Evolutionary conservation across 2,113 vertebrate genomes (phyloP), one percentile per base, ranked within the genome.

Genomic region (Rana temporaria): DNA sequence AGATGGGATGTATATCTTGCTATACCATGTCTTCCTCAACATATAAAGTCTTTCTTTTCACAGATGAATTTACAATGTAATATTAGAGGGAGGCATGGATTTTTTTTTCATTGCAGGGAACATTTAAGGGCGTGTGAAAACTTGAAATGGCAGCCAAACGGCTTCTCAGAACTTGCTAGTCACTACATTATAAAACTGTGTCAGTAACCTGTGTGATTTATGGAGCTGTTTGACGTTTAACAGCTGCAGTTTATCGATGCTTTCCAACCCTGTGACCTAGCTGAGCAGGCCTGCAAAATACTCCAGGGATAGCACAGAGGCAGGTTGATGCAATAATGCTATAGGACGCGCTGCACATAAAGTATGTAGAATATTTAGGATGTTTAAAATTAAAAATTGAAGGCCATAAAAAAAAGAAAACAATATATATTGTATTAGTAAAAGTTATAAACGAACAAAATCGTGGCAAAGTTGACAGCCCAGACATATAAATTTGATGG

Each of bases 81-180:
- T 42, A 67, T 65, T 83, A 83, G 34, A 83, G 72, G 71, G 63
- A 67, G 15, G 20, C 53, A 67, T 53, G 20, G 34, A 30, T 67
- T 78, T 75, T 66, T 68, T 64, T 26, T 67, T 38, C 62, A 17
- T 67, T 42, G 30, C 81, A 76, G 62, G 59, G 48, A 76, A 76
- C 81, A 76, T 75, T 83, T 83, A 68, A 67, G 71, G 71, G 81
- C 60, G 81, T 83, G 81, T 83, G 34, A 67, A 76, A 83, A 59
- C 57, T 4, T 68, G 53, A 60, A 75, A 67, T 30, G 18, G 63
- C 71, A 68, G 81, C 63, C 81, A 83, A 60, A 59, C n/a, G 16
- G 60, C 68, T 76, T 83, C 72, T 83, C 63, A 83, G 81, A 83
- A 83, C 24, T 57, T 76, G 32, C 72, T 6, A 59, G 34, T 66